Evolutionary conservation across 1,140 invertebrate genomes (phyloP), one percentile per base, ranked within the genome.

Genomic region (Drosophila pseudoananassae): DNA sequence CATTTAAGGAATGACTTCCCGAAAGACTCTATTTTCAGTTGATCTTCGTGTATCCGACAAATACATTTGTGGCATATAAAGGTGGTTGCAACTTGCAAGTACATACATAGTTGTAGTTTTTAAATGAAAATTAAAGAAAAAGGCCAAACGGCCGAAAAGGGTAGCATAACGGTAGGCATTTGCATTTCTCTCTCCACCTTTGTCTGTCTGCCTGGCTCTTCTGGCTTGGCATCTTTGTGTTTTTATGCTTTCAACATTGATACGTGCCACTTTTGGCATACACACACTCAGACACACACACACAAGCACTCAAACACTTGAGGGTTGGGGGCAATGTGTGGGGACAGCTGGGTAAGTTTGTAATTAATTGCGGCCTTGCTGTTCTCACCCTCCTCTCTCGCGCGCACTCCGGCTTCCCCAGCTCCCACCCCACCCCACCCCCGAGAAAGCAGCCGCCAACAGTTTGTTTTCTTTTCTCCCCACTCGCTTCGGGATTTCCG

Each of bases 331-430:
- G 46, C 69, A 51, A 64, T 14, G 58, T 64, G 59, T 66, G 73
- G 70, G 69, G 78, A 68, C 75, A 82, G 65, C 78, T 85, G 78
- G 78, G 78, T 82, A 82, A 85, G 82, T 85, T 85, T 85, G 83
- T 85, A 82, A 85, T 85, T 85, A 85, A 85, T 85, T 85, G 83
- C 78, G 82, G 82, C 82, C 82, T 85, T 85, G 82, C 70, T 75
- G 68, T 47, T 72, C 58, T 68, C 73, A 56, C 53, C 38, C 33
- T 49, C 75, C 57, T 63, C 61, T 27, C 8, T 20, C 12, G 25
- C 52, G 36, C 33, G 29, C 27, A 47, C 17, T 9, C 49, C 17
- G 27, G 6, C 8, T 15, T 14, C 33, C 29, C 20, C 17, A 20
- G 6, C 8, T 15, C 20, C 33, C 29, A 15, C 46, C 36, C 20